Percentiles rank a stretch among this genome's conserved stretches.
Evolutionary conservation across 2,113 vertebrate genomes (phyloP).

Genomic region (Eupsittula cactorum): DNA sequence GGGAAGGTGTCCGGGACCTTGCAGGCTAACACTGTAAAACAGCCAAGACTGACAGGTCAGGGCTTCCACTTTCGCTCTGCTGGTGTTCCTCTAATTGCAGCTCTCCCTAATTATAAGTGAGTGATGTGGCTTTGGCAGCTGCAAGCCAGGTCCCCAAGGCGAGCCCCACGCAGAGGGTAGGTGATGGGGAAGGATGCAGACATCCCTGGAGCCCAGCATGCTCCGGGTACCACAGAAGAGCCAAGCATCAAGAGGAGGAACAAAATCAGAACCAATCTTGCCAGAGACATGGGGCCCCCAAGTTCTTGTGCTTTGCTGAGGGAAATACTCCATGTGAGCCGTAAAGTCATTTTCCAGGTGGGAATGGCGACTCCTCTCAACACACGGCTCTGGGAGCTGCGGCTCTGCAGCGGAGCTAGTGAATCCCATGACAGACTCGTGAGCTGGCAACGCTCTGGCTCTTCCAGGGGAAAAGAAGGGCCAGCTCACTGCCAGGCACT

Average conservation of each 20-base stretch:
- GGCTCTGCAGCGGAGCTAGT: not conserved
- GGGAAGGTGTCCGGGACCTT: not conserved
- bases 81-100: not conserved
- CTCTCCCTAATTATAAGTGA: not conserved
- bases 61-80: not conserved
- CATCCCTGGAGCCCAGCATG: not conserved
- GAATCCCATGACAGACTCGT: not conserved
- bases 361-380: not conserved
- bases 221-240: not conserved
- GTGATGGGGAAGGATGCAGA: not conserved
- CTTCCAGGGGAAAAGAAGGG: not conserved
- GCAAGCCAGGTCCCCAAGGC: not conserved
- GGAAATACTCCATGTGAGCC: not conserved
- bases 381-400: not conserved
- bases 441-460: not conserved
- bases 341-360: not conserved
- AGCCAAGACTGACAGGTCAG: not conserved
- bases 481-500: not conserved
- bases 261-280: not conserved
- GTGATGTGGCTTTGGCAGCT: not conserved
- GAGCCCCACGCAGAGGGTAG: rapidly evolving
- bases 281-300: rapidly evolving
- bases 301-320: not conserved
- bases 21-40: not conserved
- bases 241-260: not conserved